Base-by-base conservation (phyloP, 2,797 vertebrate species). In the Micrastur ruficollis region DNA sequence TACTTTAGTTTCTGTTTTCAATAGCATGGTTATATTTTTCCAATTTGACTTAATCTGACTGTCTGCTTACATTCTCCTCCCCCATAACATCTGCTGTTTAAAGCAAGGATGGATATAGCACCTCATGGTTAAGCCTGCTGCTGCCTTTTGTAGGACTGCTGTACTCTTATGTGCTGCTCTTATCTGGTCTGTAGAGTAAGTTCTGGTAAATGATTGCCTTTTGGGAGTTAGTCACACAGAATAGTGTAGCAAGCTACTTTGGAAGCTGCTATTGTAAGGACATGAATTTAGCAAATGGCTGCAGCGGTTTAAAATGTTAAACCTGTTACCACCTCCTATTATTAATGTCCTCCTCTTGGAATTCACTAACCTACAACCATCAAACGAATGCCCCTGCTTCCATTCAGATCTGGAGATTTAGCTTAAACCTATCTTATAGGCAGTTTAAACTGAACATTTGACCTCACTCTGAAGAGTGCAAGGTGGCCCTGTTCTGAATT, bases 81-180 rank as follows among this genome's bases (percentile, higher is more conserved):
- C 83, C 90, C 83, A 26, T 68, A 86, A 86, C 89, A 94, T 94
- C 93, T 96, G 95, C 70, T 95, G 85, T 59, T 93, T 89, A 95
- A n/a, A n/a, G n/a, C n/a, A n/a, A n/a, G n/a, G n/a, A n/a, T n/a
- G n/a, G n/a, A n/a, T n/a, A n/a, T n/a, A n/a, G n/a, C n/a, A n/a
- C n/a, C n/a, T n/a, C n/a, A n/a, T n/a, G n/a, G n/a, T n/a, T 81
- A 73, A 93, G 63, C 52, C 55, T 93, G 53, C 80, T 92, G 89
- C 63, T 91, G 71, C 42, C 50, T 93, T 95, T 91, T 78, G 86
- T 90, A 61, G 73, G 31, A 14, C 59, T 89, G 32, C 29, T 74
- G 16, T 46, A 65, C 71, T 89, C 52, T 31, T 86, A 5, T 40
- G 36, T 81, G 76, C 71, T 78, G 52, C 61, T 81, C 1, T 0